Percentiles rank a stretch among this genome's conserved stretches.
phyloP scores from a whole-genome alignment of 2,888 invertebrate genomes.

The Cerastoderma edule region DNA sequence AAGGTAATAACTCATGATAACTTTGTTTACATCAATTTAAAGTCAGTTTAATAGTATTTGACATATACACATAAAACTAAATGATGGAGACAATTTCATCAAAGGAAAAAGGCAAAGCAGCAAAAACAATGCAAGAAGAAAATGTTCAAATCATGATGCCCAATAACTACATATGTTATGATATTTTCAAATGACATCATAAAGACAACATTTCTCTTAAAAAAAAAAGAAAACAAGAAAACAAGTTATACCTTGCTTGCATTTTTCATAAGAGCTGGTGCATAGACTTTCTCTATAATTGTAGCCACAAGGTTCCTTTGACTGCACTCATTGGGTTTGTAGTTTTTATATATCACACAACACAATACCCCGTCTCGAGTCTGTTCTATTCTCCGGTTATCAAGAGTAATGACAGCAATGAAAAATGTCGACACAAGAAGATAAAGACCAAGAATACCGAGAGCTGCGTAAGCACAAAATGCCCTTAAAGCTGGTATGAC shows the following conservation, averaged over 20 bases:
- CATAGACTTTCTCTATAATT: conserved; percentile 87
- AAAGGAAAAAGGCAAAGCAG: too few species aligned
- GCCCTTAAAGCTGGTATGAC: conserved; percentile 92
- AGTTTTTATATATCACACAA: conserved; percentile 87
- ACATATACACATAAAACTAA: too few species aligned
- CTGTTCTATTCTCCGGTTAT: conserved; percentile 85
- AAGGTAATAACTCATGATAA: too few species aligned
- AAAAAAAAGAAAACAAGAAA: too few species aligned
- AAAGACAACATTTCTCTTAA: too few species aligned
- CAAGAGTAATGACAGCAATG: conserved; percentile 90
- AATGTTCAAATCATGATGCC: too few species aligned
- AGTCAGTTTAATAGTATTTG: too few species aligned
- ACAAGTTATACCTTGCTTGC: conserved; percentile 89
- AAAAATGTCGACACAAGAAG: conserved; percentile 90
- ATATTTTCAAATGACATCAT: neutral
- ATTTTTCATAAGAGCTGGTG: conserved; percentile 87
- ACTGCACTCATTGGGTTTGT: conserved; percentile 86
- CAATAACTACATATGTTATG: neutral
- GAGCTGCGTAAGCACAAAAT: conserved; percentile 92
- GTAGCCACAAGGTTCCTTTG: conserved; percentile 87
- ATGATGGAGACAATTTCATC: too few species aligned
- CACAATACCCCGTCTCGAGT: conserved; percentile 82
- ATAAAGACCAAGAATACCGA: conserved; percentile 91
- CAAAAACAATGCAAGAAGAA: too few species aligned
- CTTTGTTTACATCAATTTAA: too few species aligned